A percentile compares a stretch with the other conserved stretches of the same genome.
Conservation (phyloP, 2,797 vertebrate genomes). For the Rhinatrema bivittatum region DNA sequence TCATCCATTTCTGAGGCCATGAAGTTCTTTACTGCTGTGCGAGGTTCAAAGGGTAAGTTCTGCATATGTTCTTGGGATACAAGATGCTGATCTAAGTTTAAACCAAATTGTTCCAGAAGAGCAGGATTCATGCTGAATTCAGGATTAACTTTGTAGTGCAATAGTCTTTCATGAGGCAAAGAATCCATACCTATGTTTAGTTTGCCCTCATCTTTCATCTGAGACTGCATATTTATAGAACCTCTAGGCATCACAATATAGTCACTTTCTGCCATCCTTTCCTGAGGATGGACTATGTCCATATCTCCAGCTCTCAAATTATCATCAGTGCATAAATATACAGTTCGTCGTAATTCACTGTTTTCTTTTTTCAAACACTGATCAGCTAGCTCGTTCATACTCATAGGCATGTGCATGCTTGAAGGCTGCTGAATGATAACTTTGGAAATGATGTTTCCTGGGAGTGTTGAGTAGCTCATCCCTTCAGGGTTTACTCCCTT, state of each 20-base stretch:
- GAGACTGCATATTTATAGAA: conserved; percentile 74
- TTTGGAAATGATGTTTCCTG: conserved; percentile 98
- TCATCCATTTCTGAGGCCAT: conserved; percentile 95
- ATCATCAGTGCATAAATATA: conserved; percentile 94
- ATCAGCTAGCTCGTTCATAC: conserved; percentile 80
- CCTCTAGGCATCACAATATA: conserved; percentile 96
- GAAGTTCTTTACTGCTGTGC: conserved; percentile 97
- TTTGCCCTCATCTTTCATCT: conserved; percentile 90
- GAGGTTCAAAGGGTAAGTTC: conserved; percentile 91
- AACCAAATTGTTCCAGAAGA: conserved; percentile 90
- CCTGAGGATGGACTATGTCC: conserved; percentile 77
- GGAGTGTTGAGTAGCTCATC: conserved; percentile 93
- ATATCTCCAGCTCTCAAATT: conserved; percentile 83
- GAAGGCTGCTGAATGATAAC: conserved; percentile 96
- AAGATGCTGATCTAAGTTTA: conserved; percentile 90
- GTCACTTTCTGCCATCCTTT: conserved; percentile 94
- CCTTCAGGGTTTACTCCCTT: conserved; percentile 77
- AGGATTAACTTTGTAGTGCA: conserved; percentile 94
- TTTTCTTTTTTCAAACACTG: conserved; percentile 82
- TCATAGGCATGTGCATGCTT: conserved; percentile 87
- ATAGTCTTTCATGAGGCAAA: conserved; percentile 87
- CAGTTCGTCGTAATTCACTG: conserved; percentile 84
- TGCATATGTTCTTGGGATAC: conserved; percentile 85
- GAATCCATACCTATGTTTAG: conserved; percentile 92
- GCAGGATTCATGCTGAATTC: conserved; percentile 86